Conservation (phyloP, 2,113 vertebrate genomes). For the Daboia siamensis region DNA sequence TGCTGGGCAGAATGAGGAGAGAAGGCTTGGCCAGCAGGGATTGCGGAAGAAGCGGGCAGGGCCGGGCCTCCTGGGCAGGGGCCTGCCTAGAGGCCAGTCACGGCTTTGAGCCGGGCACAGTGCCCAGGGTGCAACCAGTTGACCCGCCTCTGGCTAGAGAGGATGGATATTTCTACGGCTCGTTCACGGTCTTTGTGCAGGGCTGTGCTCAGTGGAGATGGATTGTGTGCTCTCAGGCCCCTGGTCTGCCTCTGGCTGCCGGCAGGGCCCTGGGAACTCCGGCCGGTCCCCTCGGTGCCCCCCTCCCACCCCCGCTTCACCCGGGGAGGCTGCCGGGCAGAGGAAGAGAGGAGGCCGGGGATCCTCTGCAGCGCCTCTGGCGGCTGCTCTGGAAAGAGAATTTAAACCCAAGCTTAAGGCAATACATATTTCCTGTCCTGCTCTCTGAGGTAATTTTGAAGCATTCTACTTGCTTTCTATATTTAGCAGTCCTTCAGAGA, state of each 20-base stretch:
- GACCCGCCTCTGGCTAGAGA: not conserved
- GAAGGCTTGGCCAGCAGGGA: not conserved
- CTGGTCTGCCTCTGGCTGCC: not conserved
- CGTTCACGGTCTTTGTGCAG: not conserved
- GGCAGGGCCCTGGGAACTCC: not conserved
- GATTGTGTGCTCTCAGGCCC: not conserved
- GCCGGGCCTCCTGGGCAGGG: not conserved
- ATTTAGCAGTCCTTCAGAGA: not conserved
- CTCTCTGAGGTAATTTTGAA: not conserved
- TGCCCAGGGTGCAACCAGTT: not conserved
- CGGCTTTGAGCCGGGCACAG: not conserved
- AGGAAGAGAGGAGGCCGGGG: no score
- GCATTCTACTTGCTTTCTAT: not conserved
- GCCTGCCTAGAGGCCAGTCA: not conserved
- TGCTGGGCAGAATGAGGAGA: no score
- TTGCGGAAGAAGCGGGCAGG: not conserved
- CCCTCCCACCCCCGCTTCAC: no score
- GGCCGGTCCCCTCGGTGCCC: not conserved
- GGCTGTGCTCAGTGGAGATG: not conserved
- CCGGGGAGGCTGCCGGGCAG: no score
- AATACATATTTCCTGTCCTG: not conserved
- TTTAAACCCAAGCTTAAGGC: not conserved
- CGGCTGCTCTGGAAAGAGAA: not conserved
- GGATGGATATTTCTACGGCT: not conserved
- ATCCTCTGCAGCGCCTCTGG: not conserved